Conservation (phyloP, 1,140 invertebrate genomes). For the Drosophila albomicans region DNA sequence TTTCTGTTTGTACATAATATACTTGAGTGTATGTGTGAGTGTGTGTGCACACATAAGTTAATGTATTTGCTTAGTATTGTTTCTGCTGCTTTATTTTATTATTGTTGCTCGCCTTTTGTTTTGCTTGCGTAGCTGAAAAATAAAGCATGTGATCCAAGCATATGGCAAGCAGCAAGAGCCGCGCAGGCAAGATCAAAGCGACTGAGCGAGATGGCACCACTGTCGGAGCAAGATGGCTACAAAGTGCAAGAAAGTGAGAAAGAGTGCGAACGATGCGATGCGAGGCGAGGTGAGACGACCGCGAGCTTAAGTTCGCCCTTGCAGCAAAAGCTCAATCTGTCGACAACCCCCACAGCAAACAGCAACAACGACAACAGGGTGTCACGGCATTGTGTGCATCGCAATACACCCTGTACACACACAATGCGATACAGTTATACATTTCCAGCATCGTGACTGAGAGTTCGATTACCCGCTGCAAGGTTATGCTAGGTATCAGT, state of each 20-base stretch:
- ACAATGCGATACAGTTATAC: neutral
- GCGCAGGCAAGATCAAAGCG: slow-evolving; percentile 13
- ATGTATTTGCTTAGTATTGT: slow-evolving; percentile 69
- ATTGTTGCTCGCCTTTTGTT: slow-evolving; percentile 72
- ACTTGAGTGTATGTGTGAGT: slow-evolving; percentile 3
- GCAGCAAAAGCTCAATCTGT: slow-evolving; percentile 1
- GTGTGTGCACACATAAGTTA: slow-evolving; percentile 29
- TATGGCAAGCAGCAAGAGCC: slow-evolving; percentile 53
- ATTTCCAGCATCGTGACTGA: slow-evolving; percentile 17
- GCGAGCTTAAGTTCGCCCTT: neutral
- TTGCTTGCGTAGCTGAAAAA: slow-evolving; percentile 80
- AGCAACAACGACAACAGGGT: neutral
- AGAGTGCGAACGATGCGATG: neutral
- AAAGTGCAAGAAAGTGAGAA: neutral
- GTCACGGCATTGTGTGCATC: neutral
- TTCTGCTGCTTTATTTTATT: slow-evolving; percentile 47
- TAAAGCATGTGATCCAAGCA: slow-evolving; percentile 76
- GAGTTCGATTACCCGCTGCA: slow-evolving; percentile 33
- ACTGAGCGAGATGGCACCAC: neutral
- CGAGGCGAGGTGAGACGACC: neutral
- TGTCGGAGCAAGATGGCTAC: neutral
- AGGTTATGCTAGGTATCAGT: slow-evolving; percentile 27
- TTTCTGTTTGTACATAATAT: slow-evolving; percentile 29
- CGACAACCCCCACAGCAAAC: neutral
- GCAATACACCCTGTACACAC: neutral